A percentile compares a stretch with the other conserved stretches of the same genome.
phyloP scores from a whole-genome alignment of 2,797 vertebrate species.

The Melanotaenia pygmaea region DNA sequence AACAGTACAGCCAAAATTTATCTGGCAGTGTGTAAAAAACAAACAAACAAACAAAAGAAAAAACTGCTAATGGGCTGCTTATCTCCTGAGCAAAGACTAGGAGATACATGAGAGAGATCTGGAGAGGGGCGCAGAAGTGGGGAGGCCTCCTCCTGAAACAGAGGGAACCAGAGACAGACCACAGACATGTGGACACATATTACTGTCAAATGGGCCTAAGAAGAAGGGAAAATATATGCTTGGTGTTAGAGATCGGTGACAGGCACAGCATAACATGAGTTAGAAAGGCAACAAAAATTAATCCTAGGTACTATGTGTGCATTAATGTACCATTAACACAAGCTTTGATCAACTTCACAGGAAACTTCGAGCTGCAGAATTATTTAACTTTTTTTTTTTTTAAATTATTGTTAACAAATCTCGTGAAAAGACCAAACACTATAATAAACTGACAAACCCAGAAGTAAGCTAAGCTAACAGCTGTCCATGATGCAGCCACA shows the following conservation, averaged over 20 bases:
- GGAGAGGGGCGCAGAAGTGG: constrained; percentile 84
- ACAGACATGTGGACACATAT: constrained; percentile 70
- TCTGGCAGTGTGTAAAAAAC: constrained; percentile 51
- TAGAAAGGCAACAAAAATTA: constrained; percentile 57
- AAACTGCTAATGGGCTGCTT: constrained; percentile 26
- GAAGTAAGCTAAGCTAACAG: too few relatives aligned
- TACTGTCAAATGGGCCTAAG: constrained; percentile 54
- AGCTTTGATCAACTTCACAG: neutral
- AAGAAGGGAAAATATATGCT: constrained; percentile 8
- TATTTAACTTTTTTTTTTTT: too few relatives aligned
- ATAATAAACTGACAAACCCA: too few relatives aligned
- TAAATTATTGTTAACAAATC: constrained; percentile 1
- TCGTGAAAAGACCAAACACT: constrained; percentile 6
- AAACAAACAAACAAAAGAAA: constrained; percentile 36
- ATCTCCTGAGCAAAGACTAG: constrained; percentile 71
- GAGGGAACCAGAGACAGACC: constrained; percentile 82
- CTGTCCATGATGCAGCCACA: too few relatives aligned
- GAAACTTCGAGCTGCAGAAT: too few relatives aligned
- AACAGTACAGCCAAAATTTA: constrained; percentile 58
- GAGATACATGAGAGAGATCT: constrained; percentile 86
- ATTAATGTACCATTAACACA: neutral
- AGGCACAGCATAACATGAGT: constrained; percentile 42
- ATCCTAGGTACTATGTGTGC: constrained; percentile 32
- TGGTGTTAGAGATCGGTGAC: constrained; percentile 23
- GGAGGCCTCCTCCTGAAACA: constrained; percentile 90